phyloP scores from a whole-genome alignment of 2,888 invertebrate species.

The Geophilus truncorum region DNA sequence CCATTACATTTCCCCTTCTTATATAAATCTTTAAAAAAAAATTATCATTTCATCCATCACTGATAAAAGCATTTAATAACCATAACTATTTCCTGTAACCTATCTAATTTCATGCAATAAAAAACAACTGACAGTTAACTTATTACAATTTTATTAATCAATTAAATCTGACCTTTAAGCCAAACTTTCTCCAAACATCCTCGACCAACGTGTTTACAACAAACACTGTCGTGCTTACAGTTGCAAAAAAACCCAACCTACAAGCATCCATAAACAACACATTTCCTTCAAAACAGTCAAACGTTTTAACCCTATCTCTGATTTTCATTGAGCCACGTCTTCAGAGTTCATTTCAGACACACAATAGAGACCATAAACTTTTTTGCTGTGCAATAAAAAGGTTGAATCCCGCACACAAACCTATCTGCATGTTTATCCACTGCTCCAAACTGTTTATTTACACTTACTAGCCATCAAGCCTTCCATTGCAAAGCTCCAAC shows the following conservation, averaged over 20 bases:
- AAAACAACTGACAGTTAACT: no score
- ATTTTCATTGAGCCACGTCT: no score
- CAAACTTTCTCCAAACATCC: not conserved
- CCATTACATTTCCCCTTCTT: not conserved
- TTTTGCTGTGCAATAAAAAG: not conserved
- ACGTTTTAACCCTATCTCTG: no score
- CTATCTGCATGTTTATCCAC: constrained; percentile 16
- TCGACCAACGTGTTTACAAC: not conserved
- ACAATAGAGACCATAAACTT: not conserved
- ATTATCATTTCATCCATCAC: not conserved
- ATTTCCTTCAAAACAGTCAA: no score
- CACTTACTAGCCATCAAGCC: not conserved
- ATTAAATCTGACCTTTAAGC: not conserved
- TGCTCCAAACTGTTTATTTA: not conserved
- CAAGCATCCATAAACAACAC: not conserved
- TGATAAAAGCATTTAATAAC: not conserved
- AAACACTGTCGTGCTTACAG: not conserved
- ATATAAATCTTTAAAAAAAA: not conserved
- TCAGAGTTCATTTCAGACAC: no score
- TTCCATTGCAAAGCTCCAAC: no score
- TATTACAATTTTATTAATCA: not conserved
- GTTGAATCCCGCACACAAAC: not conserved
- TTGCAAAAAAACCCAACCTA: not conserved
- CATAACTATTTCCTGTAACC: no score
- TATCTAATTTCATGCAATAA: no score